Conservation (phyloP, 2,797 vertebrate species). For the Rousettus madagascariensis region DNA sequence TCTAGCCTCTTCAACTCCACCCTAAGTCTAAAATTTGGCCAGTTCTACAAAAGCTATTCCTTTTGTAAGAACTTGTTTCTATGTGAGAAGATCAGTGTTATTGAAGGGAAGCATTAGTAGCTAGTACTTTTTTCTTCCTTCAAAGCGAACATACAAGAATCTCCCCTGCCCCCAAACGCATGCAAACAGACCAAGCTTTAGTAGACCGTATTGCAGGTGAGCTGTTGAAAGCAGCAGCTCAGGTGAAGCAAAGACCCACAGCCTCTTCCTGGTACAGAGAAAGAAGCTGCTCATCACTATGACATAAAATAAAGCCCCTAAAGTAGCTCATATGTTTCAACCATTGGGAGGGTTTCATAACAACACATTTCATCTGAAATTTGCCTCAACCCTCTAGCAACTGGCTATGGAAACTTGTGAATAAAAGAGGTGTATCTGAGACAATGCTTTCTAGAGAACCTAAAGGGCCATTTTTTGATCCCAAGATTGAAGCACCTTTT, state of each 20-base stretch:
- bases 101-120: not conserved
- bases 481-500: not conserved
- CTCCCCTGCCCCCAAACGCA: not conserved
- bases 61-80: slow-evolving; percentile 14
- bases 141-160: not conserved
- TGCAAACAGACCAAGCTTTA: not conserved
- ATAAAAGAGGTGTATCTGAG: not conserved
- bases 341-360: not conserved
- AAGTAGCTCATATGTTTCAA: not conserved
- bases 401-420: not conserved
- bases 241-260: not conserved
- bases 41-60: not conserved
- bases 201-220: not conserved
- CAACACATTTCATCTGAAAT: not conserved
- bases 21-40: not conserved
- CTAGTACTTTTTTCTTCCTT: not conserved
- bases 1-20: not conserved
- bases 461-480: not conserved
- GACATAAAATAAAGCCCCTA: not conserved
- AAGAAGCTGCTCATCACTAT: not conserved
- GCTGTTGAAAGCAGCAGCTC: not conserved
- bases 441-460: not conserved
- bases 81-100: not conserved
- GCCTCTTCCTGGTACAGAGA: not conserved
- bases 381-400: not conserved